These are phyloP conservation scores for Cecropterus lyciades DNA, from an alignment of 1,140 invertebrate genomes.

Conservation along the genomic window DNA sequence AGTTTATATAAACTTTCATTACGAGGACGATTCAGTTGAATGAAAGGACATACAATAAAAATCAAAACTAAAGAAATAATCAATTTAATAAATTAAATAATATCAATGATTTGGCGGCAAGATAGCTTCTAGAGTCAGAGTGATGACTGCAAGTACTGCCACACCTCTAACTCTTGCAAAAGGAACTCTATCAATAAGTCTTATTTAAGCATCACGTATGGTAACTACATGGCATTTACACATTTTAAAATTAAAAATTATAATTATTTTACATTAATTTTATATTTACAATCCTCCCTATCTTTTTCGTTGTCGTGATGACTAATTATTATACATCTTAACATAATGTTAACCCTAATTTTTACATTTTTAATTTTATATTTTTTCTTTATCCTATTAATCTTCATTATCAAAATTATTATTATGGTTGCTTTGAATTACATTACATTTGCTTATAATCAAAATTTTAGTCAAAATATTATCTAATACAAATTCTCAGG, in stretches of 20 bases:
- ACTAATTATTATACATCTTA: too few species aligned
- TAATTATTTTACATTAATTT: background rate
- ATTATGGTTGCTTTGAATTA: too few species aligned
- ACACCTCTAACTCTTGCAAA: constrained; percentile 49
- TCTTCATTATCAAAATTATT: too few species aligned
- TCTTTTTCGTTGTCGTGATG: too few species aligned
- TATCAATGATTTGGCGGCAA: constrained; percentile 77
- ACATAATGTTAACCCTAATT: too few species aligned
- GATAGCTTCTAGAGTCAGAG: constrained; percentile 72
- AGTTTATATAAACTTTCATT: too few species aligned
- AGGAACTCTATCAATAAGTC: constrained; percentile 68
- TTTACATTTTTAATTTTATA: too few species aligned
- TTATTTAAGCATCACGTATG: constrained; percentile 39
- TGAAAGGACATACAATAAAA: background rate
- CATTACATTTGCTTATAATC: too few species aligned
- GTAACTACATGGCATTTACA: constrained; percentile 21
- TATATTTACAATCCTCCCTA: background rate
- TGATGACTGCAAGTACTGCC: constrained; percentile 26
- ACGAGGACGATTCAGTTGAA: too few species aligned
- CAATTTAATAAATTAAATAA: constrained; percentile 73
- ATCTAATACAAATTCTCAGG: too few species aligned
- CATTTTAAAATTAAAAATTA: background rate
- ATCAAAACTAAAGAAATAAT: constrained; percentile 37
- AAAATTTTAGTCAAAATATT: too few species aligned
- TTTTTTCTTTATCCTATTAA: too few species aligned